phyloP scores from a whole-genome alignment of 2,113 vertebrate genomes.

The Candoia aspera region DNA sequence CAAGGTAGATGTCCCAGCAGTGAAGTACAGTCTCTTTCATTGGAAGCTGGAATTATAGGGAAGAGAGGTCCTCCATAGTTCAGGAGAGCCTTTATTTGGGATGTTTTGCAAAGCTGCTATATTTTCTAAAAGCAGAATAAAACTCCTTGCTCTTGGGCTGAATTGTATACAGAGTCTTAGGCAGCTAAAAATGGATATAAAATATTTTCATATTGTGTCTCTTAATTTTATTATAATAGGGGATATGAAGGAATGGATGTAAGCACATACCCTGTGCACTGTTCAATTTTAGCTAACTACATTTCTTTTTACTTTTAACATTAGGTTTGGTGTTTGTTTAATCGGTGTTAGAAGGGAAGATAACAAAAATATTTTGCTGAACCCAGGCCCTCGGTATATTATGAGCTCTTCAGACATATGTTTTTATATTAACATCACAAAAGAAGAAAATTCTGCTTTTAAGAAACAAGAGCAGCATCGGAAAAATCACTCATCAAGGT shows the following conservation, averaged over 20 bases:
- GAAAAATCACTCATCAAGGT: slow-evolving; percentile 73
- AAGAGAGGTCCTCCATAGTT: background rate
- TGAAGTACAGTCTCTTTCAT: background rate
- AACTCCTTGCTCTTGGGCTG: background rate
- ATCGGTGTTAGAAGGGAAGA: slow-evolving; percentile 93
- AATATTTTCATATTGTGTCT: background rate
- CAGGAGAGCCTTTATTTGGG: background rate
- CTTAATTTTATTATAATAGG: background rate
- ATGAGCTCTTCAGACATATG: slow-evolving; percentile 90
- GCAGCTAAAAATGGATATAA: background rate
- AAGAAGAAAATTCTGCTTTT: slow-evolving; percentile 97
- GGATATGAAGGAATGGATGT: background rate
- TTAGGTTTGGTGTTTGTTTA: slow-evolving; percentile 93
- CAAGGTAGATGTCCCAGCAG: background rate
- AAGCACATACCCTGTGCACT: background rate
- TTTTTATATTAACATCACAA: slow-evolving; percentile 97
- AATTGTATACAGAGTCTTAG: background rate
- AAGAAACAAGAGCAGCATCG: slow-evolving; percentile 86
- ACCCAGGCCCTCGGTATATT: slow-evolving; percentile 91
- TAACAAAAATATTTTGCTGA: slow-evolving; percentile 95
- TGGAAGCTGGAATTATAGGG: background rate
- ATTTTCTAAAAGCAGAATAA: background rate
- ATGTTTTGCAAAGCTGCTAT: background rate
- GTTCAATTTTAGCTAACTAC: slow-evolving; percentile 35
- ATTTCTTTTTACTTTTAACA: slow-evolving; percentile 55